Evolutionary conservation across 2,888 invertebrate species (phyloP).

Genomic region (Himalopsyche anomala): DNA sequence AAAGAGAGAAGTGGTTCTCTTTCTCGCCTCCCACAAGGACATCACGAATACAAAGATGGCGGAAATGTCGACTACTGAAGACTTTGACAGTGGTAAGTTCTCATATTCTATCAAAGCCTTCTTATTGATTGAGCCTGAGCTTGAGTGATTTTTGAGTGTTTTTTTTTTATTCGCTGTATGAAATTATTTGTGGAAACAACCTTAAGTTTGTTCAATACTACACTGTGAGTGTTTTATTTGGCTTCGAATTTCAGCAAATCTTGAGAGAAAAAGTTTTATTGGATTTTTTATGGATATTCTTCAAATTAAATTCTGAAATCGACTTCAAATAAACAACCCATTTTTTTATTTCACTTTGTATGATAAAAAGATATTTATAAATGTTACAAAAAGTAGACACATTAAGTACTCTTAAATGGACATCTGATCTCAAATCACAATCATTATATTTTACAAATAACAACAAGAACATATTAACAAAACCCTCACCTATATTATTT

Average conservation of each 20-base stretch:
- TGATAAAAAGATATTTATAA: too few relatives aligned
- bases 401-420: too few relatives aligned
- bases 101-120: background rate
- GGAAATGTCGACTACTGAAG: constrained; percentile 89
- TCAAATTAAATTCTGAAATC: too few relatives aligned
- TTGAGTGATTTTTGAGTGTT: constrained; percentile 22
- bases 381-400: too few relatives aligned
- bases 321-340: too few relatives aligned
- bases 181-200: constrained; percentile 27
- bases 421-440: too few relatives aligned
- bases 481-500: too few relatives aligned
- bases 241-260: background rate
- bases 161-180: background rate
- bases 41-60: constrained; percentile 94
- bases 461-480: too few relatives aligned
- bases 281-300: too few relatives aligned
- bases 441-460: too few relatives aligned
- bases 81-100: constrained; percentile 90
- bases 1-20: constrained; percentile 96
- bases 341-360: too few relatives aligned
- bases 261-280: background rate
- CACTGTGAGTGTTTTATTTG: background rate
- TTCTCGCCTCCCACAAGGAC: constrained; percentile 97
- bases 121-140: constrained; percentile 10
- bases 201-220: constrained; percentile 44